Evolutionary conservation across 2,797 vertebrate genomes (phyloP).

Genomic region (Acanthurus lineatus): DNA sequence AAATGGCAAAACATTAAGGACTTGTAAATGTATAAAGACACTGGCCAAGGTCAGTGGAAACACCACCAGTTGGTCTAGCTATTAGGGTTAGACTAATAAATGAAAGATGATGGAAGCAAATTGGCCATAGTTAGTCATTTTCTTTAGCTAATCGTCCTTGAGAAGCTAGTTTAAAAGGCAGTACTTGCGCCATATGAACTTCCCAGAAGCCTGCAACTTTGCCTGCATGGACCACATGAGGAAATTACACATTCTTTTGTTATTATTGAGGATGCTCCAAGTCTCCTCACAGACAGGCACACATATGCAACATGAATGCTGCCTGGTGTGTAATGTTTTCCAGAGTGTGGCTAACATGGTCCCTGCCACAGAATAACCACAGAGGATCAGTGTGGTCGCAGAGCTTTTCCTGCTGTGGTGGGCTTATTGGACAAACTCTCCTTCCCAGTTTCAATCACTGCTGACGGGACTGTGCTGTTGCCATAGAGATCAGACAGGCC

Average conservation of each 20-base stretch:
- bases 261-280: slow-evolving; percentile 76
- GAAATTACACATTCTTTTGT: slow-evolving; percentile 80
- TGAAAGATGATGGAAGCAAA: slow-evolving; percentile 9
- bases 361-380: slow-evolving; percentile 71
- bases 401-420: slow-evolving; percentile 77
- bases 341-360: slow-evolving; percentile 76
- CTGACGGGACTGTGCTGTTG: slow-evolving; percentile 64
- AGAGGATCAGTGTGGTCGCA: slow-evolving; percentile 78
- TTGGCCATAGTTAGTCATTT: slow-evolving; percentile 1
- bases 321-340: slow-evolving; percentile 81
- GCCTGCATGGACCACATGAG: slow-evolving; percentile 53
- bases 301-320: slow-evolving; percentile 65
- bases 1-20: slow-evolving; percentile 58
- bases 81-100: slow-evolving; percentile 24
- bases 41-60: slow-evolving; percentile 51
- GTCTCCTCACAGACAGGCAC: slow-evolving; percentile 60
- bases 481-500: slow-evolving; percentile 59
- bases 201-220: slow-evolving; percentile 39
- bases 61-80: background rate
- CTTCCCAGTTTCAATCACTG: slow-evolving; percentile 68
- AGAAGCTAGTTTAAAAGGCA: slow-evolving; percentile 31
- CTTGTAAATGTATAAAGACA: slow-evolving; percentile 55
- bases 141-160: background rate
- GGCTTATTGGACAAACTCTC: slow-evolving; percentile 67
- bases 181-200: slow-evolving; percentile 27